phyloP scores from a whole-genome alignment of 2,113 vertebrate genomes.

The Chrysochloris asiatica region DNA sequence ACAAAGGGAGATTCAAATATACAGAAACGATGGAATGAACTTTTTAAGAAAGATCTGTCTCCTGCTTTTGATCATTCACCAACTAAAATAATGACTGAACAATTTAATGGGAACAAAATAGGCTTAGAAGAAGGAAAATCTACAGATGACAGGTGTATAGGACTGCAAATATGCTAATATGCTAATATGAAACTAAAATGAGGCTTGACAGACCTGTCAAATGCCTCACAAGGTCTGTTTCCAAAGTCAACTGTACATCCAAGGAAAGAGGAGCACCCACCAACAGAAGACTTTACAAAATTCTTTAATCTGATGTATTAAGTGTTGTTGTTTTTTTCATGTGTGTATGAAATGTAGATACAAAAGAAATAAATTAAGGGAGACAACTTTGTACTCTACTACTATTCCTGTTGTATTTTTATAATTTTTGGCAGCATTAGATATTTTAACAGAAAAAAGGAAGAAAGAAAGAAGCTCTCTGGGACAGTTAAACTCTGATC shows the following conservation, averaged over 20 bases:
- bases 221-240: constrained; percentile 89
- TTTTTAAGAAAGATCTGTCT: constrained; percentile 86
- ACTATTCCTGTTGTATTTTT: constrained; percentile 91
- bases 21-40: constrained; percentile 88
- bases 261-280: constrained; percentile 88
- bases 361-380: constrained; percentile 86
- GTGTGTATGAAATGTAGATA: constrained; percentile 85
- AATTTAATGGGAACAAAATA: constrained; percentile 87
- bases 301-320: constrained; percentile 80
- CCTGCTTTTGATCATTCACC: constrained; percentile 85
- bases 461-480: background rate
- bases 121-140: constrained; percentile 82
- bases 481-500: background rate
- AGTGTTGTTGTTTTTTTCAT: constrained; percentile 85
- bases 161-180: background rate
- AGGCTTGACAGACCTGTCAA: constrained; percentile 84
- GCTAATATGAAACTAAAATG: constrained; percentile 82
- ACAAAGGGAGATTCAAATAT: constrained; percentile 87
- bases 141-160: background rate
- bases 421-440: constrained; percentile 91
- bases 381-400: constrained; percentile 86
- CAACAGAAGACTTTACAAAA: constrained; percentile 86
- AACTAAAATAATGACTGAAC: constrained; percentile 84
- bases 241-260: constrained; percentile 87
- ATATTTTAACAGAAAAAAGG: too few relatives aligned